Evolutionary conservation across 1,140 invertebrate genomes (phyloP).

Genomic region (Bathynomus jamesi): DNA sequence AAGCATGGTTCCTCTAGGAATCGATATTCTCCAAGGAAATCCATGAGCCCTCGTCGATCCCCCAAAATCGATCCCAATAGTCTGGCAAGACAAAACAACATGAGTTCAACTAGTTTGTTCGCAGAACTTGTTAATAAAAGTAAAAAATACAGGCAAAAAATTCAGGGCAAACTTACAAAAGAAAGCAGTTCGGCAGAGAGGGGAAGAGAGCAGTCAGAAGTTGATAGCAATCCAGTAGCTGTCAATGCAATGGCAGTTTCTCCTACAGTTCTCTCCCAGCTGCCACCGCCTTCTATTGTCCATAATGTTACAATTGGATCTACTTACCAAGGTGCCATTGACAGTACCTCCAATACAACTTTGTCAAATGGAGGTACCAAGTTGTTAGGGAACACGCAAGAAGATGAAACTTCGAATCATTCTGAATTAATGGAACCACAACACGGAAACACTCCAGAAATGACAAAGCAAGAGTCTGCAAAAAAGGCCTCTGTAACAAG

Average conservation of each 20-base stretch:
- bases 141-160: constrained; percentile 62
- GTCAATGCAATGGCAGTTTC: neutral
- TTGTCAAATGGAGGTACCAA: constrained; percentile 21
- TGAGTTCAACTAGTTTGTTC: constrained; percentile 51
- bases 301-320: constrained; percentile 36
- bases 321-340: constrained; percentile 39
- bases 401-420: constrained; percentile 22
- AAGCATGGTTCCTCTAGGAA: constrained; percentile 5
- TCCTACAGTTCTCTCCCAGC: neutral
- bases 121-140: constrained; percentile 79
- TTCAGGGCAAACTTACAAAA: constrained; percentile 42
- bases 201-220: constrained; percentile 49
- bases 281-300: neutral
- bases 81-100: constrained; percentile 29
- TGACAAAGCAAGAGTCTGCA: constrained; percentile 20
- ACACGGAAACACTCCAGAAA: constrained; percentile 9
- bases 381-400: neutral
- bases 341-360: constrained; percentile 1
- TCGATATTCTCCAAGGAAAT: neutral
- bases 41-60: constrained; percentile 2
- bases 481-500: constrained; percentile 18
- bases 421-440: constrained; percentile 16
- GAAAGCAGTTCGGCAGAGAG: constrained; percentile 45
- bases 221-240: constrained; percentile 1
- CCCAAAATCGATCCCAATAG: constrained; percentile 15